A percentile compares a stretch with the other conserved stretches of the same genome.
These are phyloP conservation scores for Elgonia sp. DNA, from an alignment of 2,888 invertebrate genomes.

Conservation along the genomic window DNA sequence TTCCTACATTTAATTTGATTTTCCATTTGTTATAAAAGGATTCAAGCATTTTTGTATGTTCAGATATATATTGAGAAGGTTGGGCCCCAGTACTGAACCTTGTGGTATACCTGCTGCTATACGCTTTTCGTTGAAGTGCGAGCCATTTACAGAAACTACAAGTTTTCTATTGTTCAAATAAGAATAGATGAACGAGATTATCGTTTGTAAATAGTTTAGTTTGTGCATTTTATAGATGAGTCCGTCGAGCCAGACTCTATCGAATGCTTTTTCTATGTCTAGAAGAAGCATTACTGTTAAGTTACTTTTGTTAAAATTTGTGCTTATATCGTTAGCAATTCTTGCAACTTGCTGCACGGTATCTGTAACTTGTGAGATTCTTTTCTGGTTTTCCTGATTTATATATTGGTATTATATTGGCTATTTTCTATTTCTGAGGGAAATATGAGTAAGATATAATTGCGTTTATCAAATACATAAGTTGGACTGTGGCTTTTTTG, in stretches of 20 bases:
- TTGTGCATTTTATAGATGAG: too few relatives aligned
- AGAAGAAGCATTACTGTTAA: slow-evolving; percentile 76
- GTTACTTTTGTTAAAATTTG: slow-evolving; percentile 79
- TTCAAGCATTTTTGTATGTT: slow-evolving; percentile 54
- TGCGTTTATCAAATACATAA: slow-evolving; percentile 67
- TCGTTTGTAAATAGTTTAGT: too few relatives aligned
- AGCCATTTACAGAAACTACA: too few relatives aligned
- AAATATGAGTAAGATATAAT: slow-evolving; percentile 61
- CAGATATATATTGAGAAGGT: slow-evolving; percentile 56
- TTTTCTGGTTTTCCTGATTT: slow-evolving; percentile 64
- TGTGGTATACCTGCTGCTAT: too few relatives aligned
- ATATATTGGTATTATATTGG: slow-evolving; percentile 62
- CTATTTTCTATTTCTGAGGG: slow-evolving; percentile 65
- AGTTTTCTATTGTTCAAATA: too few relatives aligned
- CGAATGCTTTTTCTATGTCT: too few relatives aligned
- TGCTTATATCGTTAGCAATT: slow-evolving; percentile 78
- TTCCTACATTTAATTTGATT: too few relatives aligned
- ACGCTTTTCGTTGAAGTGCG: too few relatives aligned
- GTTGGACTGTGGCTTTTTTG: slow-evolving; percentile 56
- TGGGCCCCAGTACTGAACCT: too few relatives aligned
- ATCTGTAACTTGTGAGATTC: slow-evolving; percentile 67
- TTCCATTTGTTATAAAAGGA: too few relatives aligned
- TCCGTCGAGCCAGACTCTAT: too few relatives aligned
- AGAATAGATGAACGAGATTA: too few relatives aligned
- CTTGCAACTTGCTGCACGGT: slow-evolving; percentile 81